Percentiles rank a stretch among this genome's conserved stretches.
phyloP scores from a whole-genome alignment of 2,113 vertebrate genomes.

The Megaptera novaeangliae region DNA sequence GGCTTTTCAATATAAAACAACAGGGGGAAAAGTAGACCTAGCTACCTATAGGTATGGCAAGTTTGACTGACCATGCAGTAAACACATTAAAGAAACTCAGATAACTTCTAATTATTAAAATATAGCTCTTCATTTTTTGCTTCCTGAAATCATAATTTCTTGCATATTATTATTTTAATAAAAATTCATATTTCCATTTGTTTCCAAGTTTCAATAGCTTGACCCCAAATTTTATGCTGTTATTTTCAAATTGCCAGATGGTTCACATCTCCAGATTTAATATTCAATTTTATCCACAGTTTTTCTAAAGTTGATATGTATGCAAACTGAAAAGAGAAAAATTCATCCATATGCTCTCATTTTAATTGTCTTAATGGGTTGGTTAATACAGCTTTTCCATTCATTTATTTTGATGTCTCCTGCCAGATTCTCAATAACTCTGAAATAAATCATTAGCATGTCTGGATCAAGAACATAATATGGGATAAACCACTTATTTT shows the following conservation, averaged over 20 bases:
- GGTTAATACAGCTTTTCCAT: background rate
- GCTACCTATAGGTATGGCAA: background rate
- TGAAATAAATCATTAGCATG: constrained; percentile 26
- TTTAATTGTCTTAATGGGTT: constrained; percentile 26
- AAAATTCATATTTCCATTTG: background rate
- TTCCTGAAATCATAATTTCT: background rate
- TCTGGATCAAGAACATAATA: background rate
- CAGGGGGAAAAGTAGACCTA: background rate
- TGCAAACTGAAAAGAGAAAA: background rate
- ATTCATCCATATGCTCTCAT: background rate
- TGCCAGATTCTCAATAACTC: background rate
- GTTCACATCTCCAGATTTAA: background rate
- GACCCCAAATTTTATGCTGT: background rate
- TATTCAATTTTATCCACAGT: background rate
- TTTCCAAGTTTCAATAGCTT: background rate
- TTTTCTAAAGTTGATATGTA: constrained; percentile 14
- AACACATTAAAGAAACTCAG: background rate
- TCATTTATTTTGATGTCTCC: constrained; percentile 13
- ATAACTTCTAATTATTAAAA: background rate
- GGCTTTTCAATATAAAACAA: background rate
- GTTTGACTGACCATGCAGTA: background rate
- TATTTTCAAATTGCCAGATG: constrained; percentile 17
- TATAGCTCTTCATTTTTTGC: background rate
- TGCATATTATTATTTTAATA: background rate
- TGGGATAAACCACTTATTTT: background rate